phyloP scores from a whole-genome alignment of 1,140 invertebrate species.

The Lutraria rhynchaena region DNA sequence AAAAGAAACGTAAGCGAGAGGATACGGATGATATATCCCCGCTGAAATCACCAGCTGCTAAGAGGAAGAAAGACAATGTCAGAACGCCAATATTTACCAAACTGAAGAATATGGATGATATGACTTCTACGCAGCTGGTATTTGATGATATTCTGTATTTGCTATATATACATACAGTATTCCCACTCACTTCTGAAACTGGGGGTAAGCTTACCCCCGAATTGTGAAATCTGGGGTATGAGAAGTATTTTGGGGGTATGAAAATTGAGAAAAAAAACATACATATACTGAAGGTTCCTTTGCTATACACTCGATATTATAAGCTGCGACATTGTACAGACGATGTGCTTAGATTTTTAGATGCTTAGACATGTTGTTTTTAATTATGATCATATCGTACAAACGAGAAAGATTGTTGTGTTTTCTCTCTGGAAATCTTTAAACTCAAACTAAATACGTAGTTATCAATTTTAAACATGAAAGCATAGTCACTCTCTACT shows the following conservation, averaged over 20 bases:
- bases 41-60: constrained; percentile 35
- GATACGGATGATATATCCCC: not conserved
- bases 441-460: too few species aligned
- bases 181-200: too few species aligned
- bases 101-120: not conserved
- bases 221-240: not conserved
- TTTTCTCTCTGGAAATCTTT: too few species aligned
- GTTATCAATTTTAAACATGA: too few species aligned
- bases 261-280: not conserved
- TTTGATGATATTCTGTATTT: not conserved
- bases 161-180: not conserved
- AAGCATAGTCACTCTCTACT: too few species aligned
- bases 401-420: too few species aligned
- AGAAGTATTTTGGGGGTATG: not conserved
- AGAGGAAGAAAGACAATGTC: constrained; percentile 10
- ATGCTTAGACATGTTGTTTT: too few species aligned
- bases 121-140: not conserved
- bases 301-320: too few species aligned
- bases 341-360: too few species aligned
- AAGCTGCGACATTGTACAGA: too few species aligned
- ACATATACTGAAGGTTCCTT: not conserved
- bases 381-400: too few species aligned
- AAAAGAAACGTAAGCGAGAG: constrained; percentile 43
- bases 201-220: too few species aligned
- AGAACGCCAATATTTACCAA: constrained; percentile 21